Evolutionary conservation across 2,113 vertebrate species (phyloP).

Genomic region (Epinephelus fuscoguttatus): DNA sequence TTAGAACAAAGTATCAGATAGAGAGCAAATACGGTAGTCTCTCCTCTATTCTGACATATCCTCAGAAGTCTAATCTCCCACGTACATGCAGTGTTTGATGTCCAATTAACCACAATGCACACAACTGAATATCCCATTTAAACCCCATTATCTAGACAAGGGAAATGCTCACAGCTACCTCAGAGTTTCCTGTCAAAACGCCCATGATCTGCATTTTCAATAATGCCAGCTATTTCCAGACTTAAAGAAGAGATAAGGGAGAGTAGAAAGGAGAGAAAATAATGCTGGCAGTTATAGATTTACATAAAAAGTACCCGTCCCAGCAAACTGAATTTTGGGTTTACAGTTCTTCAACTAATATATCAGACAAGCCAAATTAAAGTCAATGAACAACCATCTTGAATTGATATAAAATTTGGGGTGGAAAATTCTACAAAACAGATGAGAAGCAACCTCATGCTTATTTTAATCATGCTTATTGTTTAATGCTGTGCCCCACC

Average conservation of each 20-base stretch:
- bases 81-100: conserved; percentile 76
- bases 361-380: not conserved
- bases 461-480: not conserved
- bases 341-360: not conserved
- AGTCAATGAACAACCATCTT: not conserved
- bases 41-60: conserved; percentile 72
- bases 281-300: conserved; percentile 24
- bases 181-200: conserved; percentile 68
- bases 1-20: conserved; percentile 78
- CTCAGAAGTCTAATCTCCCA: conserved; percentile 79
- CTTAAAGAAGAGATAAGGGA: conserved; percentile 39
- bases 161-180: conserved; percentile 66
- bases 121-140: conserved; percentile 74
- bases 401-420: not conserved
- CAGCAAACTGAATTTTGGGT: conserved; percentile 15
- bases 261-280: conserved; percentile 18
- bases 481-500: too few relatives aligned
- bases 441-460: not conserved
- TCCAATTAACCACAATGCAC: conserved; percentile 81
- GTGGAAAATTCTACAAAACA: not conserved
- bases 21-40: conserved; percentile 70
- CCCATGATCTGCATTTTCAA: conserved; percentile 69
- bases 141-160: conserved; percentile 73
- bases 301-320: conserved; percentile 1
- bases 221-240: conserved; percentile 48